Conservation (phyloP, 2,113 vertebrate genomes). For the Amphilophus citrinellus region DNA sequence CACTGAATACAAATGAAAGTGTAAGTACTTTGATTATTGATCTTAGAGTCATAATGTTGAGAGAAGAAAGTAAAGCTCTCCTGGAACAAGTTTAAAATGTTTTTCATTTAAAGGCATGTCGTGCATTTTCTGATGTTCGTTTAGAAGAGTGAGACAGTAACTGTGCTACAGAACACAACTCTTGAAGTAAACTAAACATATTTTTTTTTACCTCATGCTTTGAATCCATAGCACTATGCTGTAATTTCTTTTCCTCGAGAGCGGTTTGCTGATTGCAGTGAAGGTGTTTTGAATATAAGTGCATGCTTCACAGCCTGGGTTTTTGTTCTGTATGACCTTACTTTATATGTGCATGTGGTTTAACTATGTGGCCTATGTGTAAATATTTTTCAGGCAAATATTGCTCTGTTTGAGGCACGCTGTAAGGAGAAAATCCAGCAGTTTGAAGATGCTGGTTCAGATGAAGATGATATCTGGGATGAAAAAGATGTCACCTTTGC, state of each 20-base stretch:
- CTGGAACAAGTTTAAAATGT: background rate
- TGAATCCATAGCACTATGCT: too few species aligned
- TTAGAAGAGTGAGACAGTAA: background rate
- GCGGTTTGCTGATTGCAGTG: background rate
- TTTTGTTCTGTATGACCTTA: background rate
- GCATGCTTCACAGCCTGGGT: background rate
- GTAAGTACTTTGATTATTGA: constrained; percentile 87
- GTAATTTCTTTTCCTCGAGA: background rate
- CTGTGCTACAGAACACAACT: background rate
- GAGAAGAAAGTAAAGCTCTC: background rate
- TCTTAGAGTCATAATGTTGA: constrained; percentile 19
- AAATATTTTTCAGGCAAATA: constrained; percentile 88
- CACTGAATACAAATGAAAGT: constrained; percentile 98
- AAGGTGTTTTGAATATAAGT: background rate
- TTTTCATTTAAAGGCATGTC: background rate
- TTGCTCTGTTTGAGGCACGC: constrained; percentile 97
- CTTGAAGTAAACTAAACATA: background rate
- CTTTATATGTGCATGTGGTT: background rate
- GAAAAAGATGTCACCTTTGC: constrained; percentile 95
- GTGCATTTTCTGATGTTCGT: background rate
- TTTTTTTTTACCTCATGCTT: too few species aligned
- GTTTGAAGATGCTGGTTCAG: constrained; percentile 96
- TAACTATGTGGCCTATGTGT: constrained; percentile 2
- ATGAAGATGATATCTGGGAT: constrained; percentile 99
- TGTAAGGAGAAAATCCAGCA: constrained; percentile 99